Evolutionary conservation across 2,888 invertebrate genomes (phyloP), one percentile per base, ranked within the genome.

Genomic region (Drosophila maculinotata): DNA sequence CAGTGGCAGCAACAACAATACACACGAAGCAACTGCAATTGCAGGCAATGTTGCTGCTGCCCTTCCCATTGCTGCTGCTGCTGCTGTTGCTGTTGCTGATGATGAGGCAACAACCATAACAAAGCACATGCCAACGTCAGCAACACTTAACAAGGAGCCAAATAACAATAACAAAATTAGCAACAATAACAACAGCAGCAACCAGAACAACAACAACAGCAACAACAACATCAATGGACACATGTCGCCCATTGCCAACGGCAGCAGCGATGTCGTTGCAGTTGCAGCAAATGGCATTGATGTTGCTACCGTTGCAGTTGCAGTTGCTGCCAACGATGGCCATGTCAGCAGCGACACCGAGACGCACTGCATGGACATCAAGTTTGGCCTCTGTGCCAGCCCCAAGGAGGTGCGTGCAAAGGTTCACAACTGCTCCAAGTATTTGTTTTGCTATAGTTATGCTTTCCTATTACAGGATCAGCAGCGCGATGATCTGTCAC

Each of bases 401-500:
- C 90, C 90, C 77, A 91, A 90, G 79, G 91, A 91, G 90, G 91
- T 91, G 71, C 69, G 85, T 86, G 20, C 41, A 2, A 14, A 15
- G 44, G 31, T 39, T 14, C n/a, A 6, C 14, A 36, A n/a, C n/a
- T n/a, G n/a, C n/a, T n/a, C n/a, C 12, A 31, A 45, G 10, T 23
- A 14, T 14, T 9, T 5, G 7, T 7, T 6, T 63, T 48, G 15
- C 14, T 31, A 8, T 35, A 47, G 26, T 10, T 2, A 14, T 25
- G 8, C 42, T 36, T 31, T 17, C n/a, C 3, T 17, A n/a, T 79
- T 60, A 12, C 69, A 90, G 90, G 89, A 90, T 69, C 82, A 78
- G 39, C 90, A 90, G 44, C 86, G 87, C 12, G 90, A 90, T 62
- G 90, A 91, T 73, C 72, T 78, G 57, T 91, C 91, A 15, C 69